Evolutionary conservation across 2,113 vertebrate genomes (phyloP).

Genomic region (Dicentrarchus labrax): DNA sequence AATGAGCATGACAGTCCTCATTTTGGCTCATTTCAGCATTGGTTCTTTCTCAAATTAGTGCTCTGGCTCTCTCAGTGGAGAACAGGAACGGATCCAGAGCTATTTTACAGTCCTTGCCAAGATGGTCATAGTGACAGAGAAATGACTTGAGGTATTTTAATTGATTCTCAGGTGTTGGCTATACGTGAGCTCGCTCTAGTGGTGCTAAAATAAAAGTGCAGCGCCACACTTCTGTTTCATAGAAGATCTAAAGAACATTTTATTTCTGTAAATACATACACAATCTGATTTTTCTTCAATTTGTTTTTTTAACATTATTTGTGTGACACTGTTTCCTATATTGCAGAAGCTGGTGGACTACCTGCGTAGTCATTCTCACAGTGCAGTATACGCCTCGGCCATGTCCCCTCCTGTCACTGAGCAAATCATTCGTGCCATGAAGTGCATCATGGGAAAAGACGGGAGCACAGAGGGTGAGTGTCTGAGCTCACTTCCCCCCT

Average conservation of each 20-base stretch:
- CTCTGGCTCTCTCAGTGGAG: constrained; percentile 17
- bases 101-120: constrained; percentile 30
- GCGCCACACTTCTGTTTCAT: background rate
- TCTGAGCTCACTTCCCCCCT: background rate
- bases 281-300: background rate
- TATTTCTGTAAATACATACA: background rate
- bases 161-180: constrained; percentile 61
- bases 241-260: background rate
- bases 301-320: background rate
- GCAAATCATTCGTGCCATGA: constrained; percentile 91
- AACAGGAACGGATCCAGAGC: constrained; percentile 44
- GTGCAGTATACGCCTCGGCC: constrained; percentile 88
- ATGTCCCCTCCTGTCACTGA: constrained; percentile 90
- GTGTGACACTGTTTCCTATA: background rate
- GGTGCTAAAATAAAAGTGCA: constrained; percentile 51
- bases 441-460: constrained; percentile 90
- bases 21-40: constrained; percentile 59
- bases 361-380: constrained; percentile 91
- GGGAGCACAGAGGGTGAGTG: constrained; percentile 89
- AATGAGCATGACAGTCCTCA: constrained; percentile 62
- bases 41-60: constrained; percentile 53
- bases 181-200: constrained; percentile 66
- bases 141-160: constrained; percentile 41
- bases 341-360: constrained; percentile 92
- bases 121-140: constrained; percentile 40